These are phyloP conservation scores for Dermatophagoides farinae DNA, from an alignment of 1,140 invertebrate species.

Conservation along the genomic window DNA sequence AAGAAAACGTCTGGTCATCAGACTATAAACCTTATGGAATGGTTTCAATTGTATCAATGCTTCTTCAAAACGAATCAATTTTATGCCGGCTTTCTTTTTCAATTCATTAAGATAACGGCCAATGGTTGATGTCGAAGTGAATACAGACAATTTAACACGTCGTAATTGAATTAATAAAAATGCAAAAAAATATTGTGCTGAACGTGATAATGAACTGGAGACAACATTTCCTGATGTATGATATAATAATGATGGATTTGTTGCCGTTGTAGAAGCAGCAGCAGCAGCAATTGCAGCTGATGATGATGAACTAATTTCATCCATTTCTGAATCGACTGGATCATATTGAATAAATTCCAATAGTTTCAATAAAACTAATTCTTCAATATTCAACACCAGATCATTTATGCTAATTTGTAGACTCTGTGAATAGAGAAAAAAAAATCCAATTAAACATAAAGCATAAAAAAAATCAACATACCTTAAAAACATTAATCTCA, in stretches of 20 bases:
- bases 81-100: conserved; percentile 65
- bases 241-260: neutral
- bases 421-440: conserved; percentile 37
- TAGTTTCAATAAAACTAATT: conserved; percentile 63
- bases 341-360: conserved; percentile 38
- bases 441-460: neutral
- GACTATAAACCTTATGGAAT: conserved; percentile 24
- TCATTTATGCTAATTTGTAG: conserved; percentile 59
- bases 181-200: conserved; percentile 15
- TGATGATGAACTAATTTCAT: neutral
- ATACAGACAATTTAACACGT: conserved; percentile 54
- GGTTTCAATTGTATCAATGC: conserved; percentile 57
- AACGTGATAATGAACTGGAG: conserved; percentile 4
- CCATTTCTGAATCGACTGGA: conserved; percentile 27
- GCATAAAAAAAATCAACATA: conserved; percentile 20
- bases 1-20: conserved; percentile 24
- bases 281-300: neutral
- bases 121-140: conserved; percentile 47
- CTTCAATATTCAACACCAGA: conserved; percentile 63
- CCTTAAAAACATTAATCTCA: conserved; percentile 53
- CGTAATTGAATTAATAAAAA: conserved; percentile 16
- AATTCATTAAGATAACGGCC: conserved; percentile 48
- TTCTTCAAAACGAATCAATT: conserved; percentile 86
- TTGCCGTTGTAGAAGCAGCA: neutral
- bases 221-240: neutral